These are phyloP conservation scores for Novumbra hubbsi DNA, from an alignment of 2,797 vertebrate species.

Conservation along the genomic window DNA sequence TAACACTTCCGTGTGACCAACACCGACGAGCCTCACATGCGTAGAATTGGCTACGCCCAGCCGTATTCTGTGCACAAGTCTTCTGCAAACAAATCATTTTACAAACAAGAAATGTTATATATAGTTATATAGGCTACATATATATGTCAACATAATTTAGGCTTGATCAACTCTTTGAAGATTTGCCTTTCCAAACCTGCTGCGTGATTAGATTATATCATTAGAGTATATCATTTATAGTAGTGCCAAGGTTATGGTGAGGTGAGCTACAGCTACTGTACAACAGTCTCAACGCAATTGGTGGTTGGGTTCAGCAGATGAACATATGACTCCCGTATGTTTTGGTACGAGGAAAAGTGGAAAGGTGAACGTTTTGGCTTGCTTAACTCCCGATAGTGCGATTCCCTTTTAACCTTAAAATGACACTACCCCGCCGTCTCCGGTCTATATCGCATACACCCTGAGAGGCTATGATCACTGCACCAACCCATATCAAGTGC, in stretches of 20 bases:
- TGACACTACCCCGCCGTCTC: constrained; percentile 15
- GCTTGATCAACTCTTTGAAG: background rate
- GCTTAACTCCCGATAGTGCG: background rate
- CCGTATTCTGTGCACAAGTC: background rate
- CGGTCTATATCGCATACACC: background rate
- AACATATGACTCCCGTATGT: background rate
- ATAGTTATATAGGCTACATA: too few relatives aligned
- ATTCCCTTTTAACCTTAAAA: constrained; percentile 37
- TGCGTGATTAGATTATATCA: background rate
- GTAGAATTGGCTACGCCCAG: constrained; percentile 41
- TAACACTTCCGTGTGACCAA: constrained; percentile 38
- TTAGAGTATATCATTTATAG: background rate
- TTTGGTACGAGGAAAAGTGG: background rate
- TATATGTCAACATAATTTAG: background rate
- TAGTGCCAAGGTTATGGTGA: constrained; percentile 1
- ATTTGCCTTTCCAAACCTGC: background rate
- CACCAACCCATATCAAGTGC: background rate
- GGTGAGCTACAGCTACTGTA: background rate
- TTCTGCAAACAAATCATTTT: background rate
- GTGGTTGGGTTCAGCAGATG: too few relatives aligned
- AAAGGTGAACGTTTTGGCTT: background rate
- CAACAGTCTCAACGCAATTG: constrained; percentile 2
- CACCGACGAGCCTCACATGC: constrained; percentile 23
- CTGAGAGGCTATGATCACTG: background rate
- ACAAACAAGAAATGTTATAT: too few relatives aligned